phyloP scores from a whole-genome alignment of 1,140 invertebrate genomes.

The Brachionus rotundiformis region DNA sequence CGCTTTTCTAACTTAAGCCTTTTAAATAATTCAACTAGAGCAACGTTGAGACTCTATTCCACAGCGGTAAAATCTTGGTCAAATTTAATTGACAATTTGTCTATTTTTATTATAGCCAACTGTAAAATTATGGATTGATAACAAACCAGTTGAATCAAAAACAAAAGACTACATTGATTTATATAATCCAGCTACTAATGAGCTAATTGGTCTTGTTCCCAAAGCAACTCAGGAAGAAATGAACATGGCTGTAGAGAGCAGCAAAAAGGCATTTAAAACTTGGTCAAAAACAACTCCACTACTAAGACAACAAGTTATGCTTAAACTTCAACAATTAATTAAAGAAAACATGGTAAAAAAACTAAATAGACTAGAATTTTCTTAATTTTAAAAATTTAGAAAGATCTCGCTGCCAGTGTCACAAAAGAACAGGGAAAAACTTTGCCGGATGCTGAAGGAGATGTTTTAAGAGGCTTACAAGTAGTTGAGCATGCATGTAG shows the following conservation, averaged over 20 bases:
- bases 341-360: constrained; percentile 70
- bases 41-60: neutral
- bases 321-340: constrained; percentile 81
- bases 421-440: constrained; percentile 98
- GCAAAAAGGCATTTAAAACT: constrained; percentile 77
- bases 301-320: constrained; percentile 91
- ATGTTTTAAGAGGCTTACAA: constrained; percentile 93
- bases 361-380: neutral
- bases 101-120: constrained; percentile 57
- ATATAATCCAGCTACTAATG: constrained; percentile 79
- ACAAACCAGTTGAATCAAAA: constrained; percentile 89
- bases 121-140: constrained; percentile 91
- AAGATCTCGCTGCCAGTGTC: constrained; percentile 79
- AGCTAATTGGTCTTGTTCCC: constrained; percentile 78
- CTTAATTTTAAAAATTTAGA: constrained; percentile 61
- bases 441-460: constrained; percentile 91
- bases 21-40: neutral
- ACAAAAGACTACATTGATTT: constrained; percentile 88
- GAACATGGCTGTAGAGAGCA: constrained; percentile 81
- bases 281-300: constrained; percentile 92
- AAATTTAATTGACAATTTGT: neutral
- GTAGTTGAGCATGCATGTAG: constrained; percentile 94
- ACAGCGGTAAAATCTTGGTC: neutral
- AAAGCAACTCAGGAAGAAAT: constrained; percentile 87
- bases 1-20: neutral